A percentile compares a stretch with the other conserved stretches of the same genome.
Evolutionary conservation across 1,140 invertebrate species (phyloP).

Genomic region (Pemphigus obesinymphae): DNA sequence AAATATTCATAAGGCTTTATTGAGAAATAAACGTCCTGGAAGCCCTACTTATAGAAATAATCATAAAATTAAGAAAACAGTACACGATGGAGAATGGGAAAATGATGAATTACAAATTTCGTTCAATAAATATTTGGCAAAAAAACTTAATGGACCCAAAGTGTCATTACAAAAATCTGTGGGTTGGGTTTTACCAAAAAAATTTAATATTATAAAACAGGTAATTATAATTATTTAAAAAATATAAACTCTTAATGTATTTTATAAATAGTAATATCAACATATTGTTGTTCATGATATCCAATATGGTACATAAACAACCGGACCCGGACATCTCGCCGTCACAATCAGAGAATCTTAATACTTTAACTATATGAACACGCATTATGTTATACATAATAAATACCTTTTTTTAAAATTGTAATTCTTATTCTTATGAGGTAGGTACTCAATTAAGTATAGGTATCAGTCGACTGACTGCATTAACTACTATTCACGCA

Average conservation of each 20-base stretch:
- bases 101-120: slow-evolving; percentile 31
- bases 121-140: slow-evolving; percentile 38
- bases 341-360: too few species aligned
- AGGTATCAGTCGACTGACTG: too few species aligned
- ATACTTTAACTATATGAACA: too few species aligned
- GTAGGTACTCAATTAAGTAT: too few species aligned
- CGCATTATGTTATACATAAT: too few species aligned
- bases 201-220: background rate
- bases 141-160: slow-evolving; percentile 28
- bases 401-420: too few species aligned
- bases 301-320: too few species aligned
- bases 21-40: slow-evolving; percentile 46
- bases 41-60: background rate
- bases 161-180: slow-evolving; percentile 19
- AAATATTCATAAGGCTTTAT: slow-evolving; percentile 45
- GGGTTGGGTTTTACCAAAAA: background rate
- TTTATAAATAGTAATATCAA: background rate
- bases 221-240: background rate
- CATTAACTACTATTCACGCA: too few species aligned
- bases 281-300: too few species aligned
- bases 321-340: too few species aligned
- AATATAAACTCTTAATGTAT: background rate
- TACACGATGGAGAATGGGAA: slow-evolving; percentile 40
- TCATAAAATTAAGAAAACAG: slow-evolving; percentile 6
- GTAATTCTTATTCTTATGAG: too few species aligned